phyloP scores from a whole-genome alignment of 2,113 vertebrate genomes.

The Thunnus maccoyii region DNA sequence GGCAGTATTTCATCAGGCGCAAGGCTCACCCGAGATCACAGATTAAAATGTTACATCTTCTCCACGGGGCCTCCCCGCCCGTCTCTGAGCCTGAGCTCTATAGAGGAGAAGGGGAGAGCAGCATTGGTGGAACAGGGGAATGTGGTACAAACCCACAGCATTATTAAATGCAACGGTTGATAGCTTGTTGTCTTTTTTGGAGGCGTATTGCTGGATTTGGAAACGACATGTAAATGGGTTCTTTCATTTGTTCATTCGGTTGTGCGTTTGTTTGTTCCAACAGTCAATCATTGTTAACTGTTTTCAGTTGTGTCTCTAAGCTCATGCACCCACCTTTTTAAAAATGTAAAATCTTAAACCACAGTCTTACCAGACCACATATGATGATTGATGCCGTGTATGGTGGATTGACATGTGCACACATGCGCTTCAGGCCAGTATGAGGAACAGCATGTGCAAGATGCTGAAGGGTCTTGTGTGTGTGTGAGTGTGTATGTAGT shows the following conservation, averaged over 20 bases:
- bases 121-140: background rate
- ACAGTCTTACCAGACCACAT: background rate
- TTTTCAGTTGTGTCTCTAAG: conserved; percentile 2
- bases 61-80: conserved; percentile 23
- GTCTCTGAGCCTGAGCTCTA: conserved; percentile 15
- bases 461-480: conserved; percentile 2
- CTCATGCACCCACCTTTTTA: background rate
- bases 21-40: conserved; percentile 66
- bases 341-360: conserved; percentile 11
- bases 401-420: conserved; percentile 38
- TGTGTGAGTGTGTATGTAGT: background rate
- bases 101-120: background rate
- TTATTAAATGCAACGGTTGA: conserved; percentile 31
- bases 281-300: background rate
- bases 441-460: conserved; percentile 13
- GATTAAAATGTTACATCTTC: conserved; percentile 72
- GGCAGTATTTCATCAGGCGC: conserved; percentile 70
- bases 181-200: conserved; percentile 8
- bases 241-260: conserved; percentile 26
- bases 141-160: conserved; percentile 1
- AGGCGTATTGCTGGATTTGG: background rate
- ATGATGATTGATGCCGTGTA: conserved; percentile 15
- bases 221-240: conserved; percentile 24
- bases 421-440: conserved; percentile 3
- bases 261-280: conserved; percentile 21